Evolutionary conservation across 2,888 invertebrate species (phyloP).

Genomic region (Machimus rusticus): DNA sequence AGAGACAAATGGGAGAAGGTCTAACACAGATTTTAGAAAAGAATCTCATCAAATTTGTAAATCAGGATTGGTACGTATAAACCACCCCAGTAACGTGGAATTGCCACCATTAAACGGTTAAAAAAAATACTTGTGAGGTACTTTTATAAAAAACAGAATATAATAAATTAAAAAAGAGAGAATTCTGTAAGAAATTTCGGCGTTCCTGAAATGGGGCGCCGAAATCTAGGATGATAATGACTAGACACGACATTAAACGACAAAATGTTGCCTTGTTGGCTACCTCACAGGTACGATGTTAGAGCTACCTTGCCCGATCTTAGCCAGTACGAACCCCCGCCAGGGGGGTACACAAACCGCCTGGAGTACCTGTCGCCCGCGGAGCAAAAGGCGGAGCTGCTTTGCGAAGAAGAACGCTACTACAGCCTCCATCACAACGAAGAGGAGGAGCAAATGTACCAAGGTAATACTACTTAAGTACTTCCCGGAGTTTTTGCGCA

Average conservation of each 20-base stretch:
- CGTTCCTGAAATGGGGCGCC: background rate
- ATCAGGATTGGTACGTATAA: constrained; percentile 27
- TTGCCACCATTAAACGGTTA: background rate
- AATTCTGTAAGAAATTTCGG: background rate
- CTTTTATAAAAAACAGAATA: background rate
- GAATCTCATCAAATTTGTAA: background rate
- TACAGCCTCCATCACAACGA: constrained; percentile 86
- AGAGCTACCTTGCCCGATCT: constrained; percentile 91
- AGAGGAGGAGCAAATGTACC: constrained; percentile 87
- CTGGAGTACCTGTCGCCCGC: constrained; percentile 72
- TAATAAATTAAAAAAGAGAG: background rate
- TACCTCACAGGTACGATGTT: constrained; percentile 83
- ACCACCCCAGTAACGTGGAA: background rate
- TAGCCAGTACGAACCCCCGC: constrained; percentile 77
- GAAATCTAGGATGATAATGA: background rate
- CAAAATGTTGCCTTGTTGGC: constrained; percentile 29
- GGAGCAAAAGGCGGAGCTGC: constrained; percentile 83
- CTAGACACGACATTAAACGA: constrained; percentile 1
- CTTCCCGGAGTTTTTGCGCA: constrained; percentile 24
- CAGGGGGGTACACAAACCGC: constrained; percentile 72
- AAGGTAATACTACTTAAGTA: constrained; percentile 70
- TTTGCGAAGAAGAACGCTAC: constrained; percentile 96
- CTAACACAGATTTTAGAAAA: background rate
- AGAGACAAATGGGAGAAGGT: background rate
- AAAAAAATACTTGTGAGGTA: constrained; percentile 13